Conservation (phyloP, 2,888 invertebrate genomes). For the Ophioninae sp. region DNA sequence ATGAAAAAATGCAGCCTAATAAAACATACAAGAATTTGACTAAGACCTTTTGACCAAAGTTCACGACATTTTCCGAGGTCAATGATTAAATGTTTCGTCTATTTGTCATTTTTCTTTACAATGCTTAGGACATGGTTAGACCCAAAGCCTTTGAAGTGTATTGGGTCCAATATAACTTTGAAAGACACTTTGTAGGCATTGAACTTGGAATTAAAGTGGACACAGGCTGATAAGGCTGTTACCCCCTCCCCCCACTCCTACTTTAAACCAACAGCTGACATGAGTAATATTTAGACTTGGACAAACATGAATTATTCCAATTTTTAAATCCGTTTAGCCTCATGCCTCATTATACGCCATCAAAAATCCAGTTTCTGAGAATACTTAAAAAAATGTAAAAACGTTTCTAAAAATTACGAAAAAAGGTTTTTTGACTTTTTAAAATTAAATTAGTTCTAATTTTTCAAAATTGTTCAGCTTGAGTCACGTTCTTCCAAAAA, state of each 20-base stretch:
- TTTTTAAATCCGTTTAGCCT: no score
- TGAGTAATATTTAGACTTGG: conserved; percentile 30
- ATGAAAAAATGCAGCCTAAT: no score
- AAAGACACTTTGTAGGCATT: not conserved
- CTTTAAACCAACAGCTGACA: not conserved
- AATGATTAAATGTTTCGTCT: not conserved
- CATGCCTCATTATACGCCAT: no score
- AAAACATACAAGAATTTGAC: no score
- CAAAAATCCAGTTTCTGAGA: not conserved
- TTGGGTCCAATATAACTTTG: not conserved
- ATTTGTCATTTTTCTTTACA: not conserved
- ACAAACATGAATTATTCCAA: conserved; percentile 9
- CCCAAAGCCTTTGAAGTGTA: not conserved
- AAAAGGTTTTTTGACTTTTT: no score
- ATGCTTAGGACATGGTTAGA: not conserved
- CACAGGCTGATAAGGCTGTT: conserved; percentile 17
- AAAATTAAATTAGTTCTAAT: no score
- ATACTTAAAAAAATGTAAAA: no score
- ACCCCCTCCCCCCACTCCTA: not conserved
- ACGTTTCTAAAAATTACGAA: no score
- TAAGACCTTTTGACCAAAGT: no score
- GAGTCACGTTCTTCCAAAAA: no score
- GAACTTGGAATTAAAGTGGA: not conserved
- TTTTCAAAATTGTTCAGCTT: no score
- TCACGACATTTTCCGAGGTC: no score